These are phyloP conservation scores for Griposia aprilina DNA, from an alignment of 2,888 invertebrate species.

Conservation along the genomic window DNA sequence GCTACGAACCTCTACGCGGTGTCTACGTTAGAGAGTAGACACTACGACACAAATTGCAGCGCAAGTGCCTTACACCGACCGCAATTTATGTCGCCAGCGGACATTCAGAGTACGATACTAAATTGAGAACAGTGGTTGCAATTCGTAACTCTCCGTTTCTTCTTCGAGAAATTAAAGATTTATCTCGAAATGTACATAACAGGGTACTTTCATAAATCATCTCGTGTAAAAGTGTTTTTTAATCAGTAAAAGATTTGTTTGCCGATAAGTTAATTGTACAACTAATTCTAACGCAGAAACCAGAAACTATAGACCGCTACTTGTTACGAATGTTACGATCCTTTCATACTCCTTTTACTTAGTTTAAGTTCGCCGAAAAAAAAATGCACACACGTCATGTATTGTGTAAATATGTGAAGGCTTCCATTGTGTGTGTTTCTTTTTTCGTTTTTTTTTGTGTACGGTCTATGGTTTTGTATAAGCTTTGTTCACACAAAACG, in stretches of 20 bases:
- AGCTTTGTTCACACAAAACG: background rate
- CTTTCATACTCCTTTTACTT: background rate
- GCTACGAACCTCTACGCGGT: slow-evolving; percentile 17
- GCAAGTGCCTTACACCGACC: slow-evolving; percentile 55
- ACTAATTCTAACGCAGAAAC: no score
- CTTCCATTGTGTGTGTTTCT: background rate
- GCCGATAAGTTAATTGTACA: no score
- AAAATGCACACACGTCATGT: background rate
- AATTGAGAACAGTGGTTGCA: slow-evolving; percentile 26
- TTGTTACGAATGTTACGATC: background rate
- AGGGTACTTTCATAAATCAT: background rate
- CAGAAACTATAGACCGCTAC: background rate
- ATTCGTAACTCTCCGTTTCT: slow-evolving; percentile 7
- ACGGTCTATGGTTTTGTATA: background rate
- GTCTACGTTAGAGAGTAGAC: slow-evolving; percentile 14
- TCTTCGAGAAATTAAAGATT: slow-evolving; percentile 28
- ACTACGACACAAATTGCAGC: slow-evolving; percentile 48
- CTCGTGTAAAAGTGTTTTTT: background rate
- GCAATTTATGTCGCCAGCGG: slow-evolving; percentile 55
- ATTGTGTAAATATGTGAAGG: background rate
- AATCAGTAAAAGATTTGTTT: no score
- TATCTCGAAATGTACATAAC: background rate
- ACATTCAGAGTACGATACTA: slow-evolving; percentile 40
- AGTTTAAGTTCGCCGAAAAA: background rate
- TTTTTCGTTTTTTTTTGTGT: background rate